Conservation (phyloP, 2,113 vertebrate genomes). For the Podarcis raffonei region DNA sequence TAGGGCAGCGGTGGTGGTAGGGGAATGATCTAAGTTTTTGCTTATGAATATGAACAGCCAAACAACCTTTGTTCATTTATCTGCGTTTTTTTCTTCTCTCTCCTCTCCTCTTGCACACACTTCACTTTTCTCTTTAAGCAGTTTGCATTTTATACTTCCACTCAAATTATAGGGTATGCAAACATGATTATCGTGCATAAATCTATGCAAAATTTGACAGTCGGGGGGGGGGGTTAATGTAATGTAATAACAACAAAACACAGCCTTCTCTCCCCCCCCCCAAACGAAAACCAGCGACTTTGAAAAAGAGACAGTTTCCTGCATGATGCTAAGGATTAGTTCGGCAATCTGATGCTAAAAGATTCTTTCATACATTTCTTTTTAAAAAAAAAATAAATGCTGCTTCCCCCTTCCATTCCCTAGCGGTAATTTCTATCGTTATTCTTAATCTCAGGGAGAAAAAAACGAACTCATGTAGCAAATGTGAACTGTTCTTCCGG, state of each 20-base stretch:
- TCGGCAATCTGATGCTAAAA: slow-evolving; percentile 37
- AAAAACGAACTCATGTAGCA: slow-evolving; percentile 60
- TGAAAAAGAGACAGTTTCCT: slow-evolving; percentile 8
- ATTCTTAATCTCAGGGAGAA: slow-evolving; percentile 34
- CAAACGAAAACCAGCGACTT: background rate
- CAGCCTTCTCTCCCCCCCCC: background rate
- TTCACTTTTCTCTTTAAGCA: slow-evolving; percentile 24
- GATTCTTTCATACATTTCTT: slow-evolving; percentile 33
- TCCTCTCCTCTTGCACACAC: background rate
- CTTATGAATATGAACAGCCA: background rate
- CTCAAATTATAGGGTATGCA: slow-evolving; percentile 44
- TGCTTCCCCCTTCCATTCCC: slow-evolving; percentile 38
- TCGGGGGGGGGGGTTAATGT: slow-evolving; percentile 19
- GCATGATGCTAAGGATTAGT: slow-evolving; percentile 13
- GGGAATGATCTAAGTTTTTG: slow-evolving; percentile 1
- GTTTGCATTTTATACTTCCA: slow-evolving; percentile 31
- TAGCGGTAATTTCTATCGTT: slow-evolving; percentile 72
- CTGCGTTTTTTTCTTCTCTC: background rate
- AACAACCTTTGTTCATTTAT: background rate
- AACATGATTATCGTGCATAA: slow-evolving; percentile 43
- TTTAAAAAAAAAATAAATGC: background rate
- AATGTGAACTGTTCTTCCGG: slow-evolving; percentile 70
- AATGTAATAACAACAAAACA: slow-evolving; percentile 17
- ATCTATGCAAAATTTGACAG: slow-evolving; percentile 20
- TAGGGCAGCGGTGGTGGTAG: fast-evolving